Evolutionary conservation across 2,113 vertebrate species (phyloP).

Genomic region (Lycaon pictus): DNA sequence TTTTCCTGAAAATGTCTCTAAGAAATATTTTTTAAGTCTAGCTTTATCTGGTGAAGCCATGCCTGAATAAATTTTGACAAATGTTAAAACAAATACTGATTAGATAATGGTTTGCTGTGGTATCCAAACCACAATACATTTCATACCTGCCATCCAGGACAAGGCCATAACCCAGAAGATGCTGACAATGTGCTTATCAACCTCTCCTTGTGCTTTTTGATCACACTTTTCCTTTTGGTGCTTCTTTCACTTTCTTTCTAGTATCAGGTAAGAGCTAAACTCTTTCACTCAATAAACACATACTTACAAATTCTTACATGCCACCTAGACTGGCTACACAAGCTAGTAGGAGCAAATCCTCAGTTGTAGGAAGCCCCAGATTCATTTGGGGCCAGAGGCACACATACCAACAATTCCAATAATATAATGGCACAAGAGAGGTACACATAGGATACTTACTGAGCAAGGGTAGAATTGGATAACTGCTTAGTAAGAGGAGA

Average conservation of each 20-base stretch:
- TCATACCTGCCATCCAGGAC: background rate
- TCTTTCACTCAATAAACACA: background rate
- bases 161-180: background rate
- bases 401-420: background rate
- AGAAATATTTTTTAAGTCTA: conserved; percentile 50
- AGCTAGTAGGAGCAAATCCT: background rate
- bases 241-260: background rate
- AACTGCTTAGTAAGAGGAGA: background rate
- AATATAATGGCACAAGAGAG: background rate
- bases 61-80: conserved; percentile 18
- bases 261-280: background rate
- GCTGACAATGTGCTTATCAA: too few relatives aligned
- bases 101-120: background rate
- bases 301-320: background rate
- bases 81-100: conserved; percentile 6
- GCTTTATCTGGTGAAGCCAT: conserved; percentile 44
- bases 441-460: too few relatives aligned
- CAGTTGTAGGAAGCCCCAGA: background rate
- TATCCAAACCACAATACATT: background rate
- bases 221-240: background rate
- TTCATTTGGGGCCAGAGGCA: background rate
- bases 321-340: background rate
- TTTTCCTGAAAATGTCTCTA: conserved; percentile 2
- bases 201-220: background rate
- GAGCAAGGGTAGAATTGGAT: background rate